Percentiles rank a stretch among this genome's conserved stretches.
These are phyloP conservation scores for Microcebus jonahi DNA, from an alignment of 2,113 vertebrate genomes.

Conservation along the genomic window DNA sequence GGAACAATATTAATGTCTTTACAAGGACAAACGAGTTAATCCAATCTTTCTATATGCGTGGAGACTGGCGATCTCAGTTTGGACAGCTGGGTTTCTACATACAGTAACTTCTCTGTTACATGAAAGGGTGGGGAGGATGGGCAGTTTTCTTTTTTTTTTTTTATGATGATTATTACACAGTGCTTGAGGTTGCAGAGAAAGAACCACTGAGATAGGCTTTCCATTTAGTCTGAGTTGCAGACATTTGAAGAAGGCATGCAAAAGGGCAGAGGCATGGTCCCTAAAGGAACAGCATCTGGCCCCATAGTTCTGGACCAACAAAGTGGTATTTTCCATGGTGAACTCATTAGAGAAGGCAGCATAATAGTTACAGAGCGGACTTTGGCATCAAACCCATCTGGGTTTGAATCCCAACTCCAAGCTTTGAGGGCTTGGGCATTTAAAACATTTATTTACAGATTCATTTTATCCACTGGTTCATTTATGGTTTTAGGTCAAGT, in stretches of 20 bases:
- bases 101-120: constrained; percentile 55
- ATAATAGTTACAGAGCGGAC: background rate
- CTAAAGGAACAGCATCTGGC: background rate
- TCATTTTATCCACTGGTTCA: background rate
- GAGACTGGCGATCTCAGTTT: constrained; percentile 65
- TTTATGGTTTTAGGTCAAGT: background rate
- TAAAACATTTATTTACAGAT: background rate
- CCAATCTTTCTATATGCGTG: constrained; percentile 67
- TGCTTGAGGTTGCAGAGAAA: constrained; percentile 28
- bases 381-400: background rate
- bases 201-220: background rate
- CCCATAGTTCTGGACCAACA: background rate
- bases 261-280: background rate
- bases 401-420: background rate
- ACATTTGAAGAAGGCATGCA: background rate
- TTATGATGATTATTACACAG: background rate
- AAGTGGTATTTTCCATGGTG: background rate
- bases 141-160: background rate
- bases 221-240: background rate
- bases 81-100: constrained; percentile 48
- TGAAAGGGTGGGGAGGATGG: background rate
- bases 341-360: background rate
- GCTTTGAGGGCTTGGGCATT: background rate
- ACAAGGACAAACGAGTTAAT: constrained; percentile 64
- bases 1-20: constrained; percentile 75